phyloP scores from a whole-genome alignment of 2,888 invertebrate species.

The Campoplex nolae region DNA sequence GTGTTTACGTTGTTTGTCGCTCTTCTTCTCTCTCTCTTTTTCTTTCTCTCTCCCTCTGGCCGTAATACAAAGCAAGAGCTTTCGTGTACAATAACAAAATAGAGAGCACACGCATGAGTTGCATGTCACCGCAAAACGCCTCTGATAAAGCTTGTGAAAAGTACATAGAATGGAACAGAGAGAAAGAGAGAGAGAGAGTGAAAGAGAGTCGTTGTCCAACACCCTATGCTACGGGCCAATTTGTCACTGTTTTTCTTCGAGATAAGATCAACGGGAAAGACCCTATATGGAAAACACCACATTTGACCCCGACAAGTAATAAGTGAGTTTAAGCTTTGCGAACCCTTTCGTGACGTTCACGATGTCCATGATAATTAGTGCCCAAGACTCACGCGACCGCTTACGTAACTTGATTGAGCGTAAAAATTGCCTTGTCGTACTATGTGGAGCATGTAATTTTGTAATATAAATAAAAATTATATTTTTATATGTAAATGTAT shows the following conservation, averaged over 20 bases:
- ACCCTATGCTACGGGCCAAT: conserved; percentile 70
- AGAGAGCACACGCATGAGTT: conserved; percentile 71
- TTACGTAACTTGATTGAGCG: conserved; percentile 36
- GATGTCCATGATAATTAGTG: conserved; percentile 58
- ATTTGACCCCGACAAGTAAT: conserved; percentile 18
- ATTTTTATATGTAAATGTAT: neutral
- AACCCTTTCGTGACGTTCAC: conserved; percentile 54
- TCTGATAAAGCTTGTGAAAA: conserved; percentile 72
- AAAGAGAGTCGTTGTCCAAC: conserved; percentile 54
- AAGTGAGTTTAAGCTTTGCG: conserved; percentile 43
- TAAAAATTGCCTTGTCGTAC: conserved; percentile 24
- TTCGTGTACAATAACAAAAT: conserved; percentile 39
- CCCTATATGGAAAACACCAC: conserved; percentile 12
- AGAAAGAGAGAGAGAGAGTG: neutral
- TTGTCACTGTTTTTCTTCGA: conserved; percentile 75
- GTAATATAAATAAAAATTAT: conserved; percentile 11
- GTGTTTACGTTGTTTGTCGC: conserved; percentile 56
- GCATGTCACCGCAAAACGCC: conserved; percentile 72
- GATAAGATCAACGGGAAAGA: conserved; percentile 56
- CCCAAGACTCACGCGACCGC: conserved; percentile 40
- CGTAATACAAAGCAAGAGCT: conserved; percentile 25
- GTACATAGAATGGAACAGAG: conserved; percentile 24
- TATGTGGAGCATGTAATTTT: conserved; percentile 3
- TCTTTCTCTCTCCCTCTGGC: neutral
- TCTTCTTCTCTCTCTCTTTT: conserved; percentile 9